Evolutionary conservation across 2,888 invertebrate species (phyloP), one percentile per base, ranked within the genome.

Genomic region (Acrobasis repandana): DNA sequence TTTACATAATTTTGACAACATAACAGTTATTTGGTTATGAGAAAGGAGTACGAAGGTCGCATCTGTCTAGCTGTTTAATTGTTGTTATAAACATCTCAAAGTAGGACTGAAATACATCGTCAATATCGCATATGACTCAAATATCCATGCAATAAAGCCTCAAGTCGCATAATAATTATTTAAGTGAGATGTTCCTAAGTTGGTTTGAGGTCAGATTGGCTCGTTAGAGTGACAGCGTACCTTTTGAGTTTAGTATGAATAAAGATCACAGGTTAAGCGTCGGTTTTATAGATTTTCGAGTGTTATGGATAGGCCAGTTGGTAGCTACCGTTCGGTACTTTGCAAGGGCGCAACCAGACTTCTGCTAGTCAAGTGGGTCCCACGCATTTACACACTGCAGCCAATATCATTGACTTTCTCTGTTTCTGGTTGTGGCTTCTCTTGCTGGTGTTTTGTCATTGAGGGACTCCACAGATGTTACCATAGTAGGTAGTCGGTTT

Each of bases 191-290:
- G 2, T 14, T 38, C 2, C 18, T 43, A 43, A 43, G n/a, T n/a
- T 36, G 36, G 52, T 52, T 54, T 38, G 14, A 14, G 54, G 61
- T 61, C 62, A 67, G 71, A 65, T 65, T 60, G 63, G 75, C 80
- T 85, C 79, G 85, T 86, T 85, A 86, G 84, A 76, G 73, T 71
- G 79, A 80, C 77, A 80, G 75, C 65, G 73, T 73, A 71, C 74
- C 69, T 67, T 49, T 50, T 61, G 65, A 69, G 68, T 75, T 75
- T 70, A 79, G 74, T 73, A 73, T 71, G 75, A 74, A 77, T 74
- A 69, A 70, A 77, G 80, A 77, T 76, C 71, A 36, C 36, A 38
- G 54, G 54, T 38, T 54, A 51, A 33, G 50, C n/a, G 43, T 43
- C 66, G 68, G 68, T 75, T 58, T 77, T 75, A 82, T 83, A 76